Evolutionary conservation across 2,888 invertebrate genomes (phyloP), one percentile per base, ranked within the genome.

Genomic region (Dichetophora obliterata): DNA sequence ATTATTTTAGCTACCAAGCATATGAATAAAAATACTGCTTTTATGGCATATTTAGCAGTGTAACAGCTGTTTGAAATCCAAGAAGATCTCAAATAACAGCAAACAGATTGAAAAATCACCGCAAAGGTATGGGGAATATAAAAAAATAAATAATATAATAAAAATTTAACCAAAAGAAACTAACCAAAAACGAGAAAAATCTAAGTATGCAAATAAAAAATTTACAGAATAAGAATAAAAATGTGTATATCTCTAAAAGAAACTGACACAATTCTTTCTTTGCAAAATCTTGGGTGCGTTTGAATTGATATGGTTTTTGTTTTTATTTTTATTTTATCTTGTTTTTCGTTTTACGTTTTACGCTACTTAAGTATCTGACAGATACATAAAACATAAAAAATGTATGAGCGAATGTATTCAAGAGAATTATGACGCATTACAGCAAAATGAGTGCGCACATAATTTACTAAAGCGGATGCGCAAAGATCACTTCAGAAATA

Each of bases 371-470:
- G 63, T 63, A 63, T 63, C 63, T 27, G 63, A 9, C 27, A 24
- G 63, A 63, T 63, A 63, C 63, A 31, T 24, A 31, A 63, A 54
- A 11, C 19, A 19, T n/a, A 19, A 54, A 6, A n/a, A 6, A 54
- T 0, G 22, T 16, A 63, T n/a, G 22, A 27, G 61, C 63, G 22
- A 16, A 63, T 27, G 6, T 19, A 31, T 63, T 63, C 63, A 31
- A 27, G 63, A 34, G 37, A 57, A 57, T 43, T 71, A 43, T 71
- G 71, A 71, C 71, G 71, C 71, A 71, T 71, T 37, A 50, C 59
- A n/a, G 14, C 24, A 59, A 22, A 14, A 27, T n/a, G 57, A 59
- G 57, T 14, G 19, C 19, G 31, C 27, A 27, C 8, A 68, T n/a
- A 34, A 9, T n/a, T 37, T 5, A 34, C 27, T 22, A 59, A 71